phyloP scores from a whole-genome alignment of 2,113 vertebrate species.

The Crotalus helleri region DNA sequence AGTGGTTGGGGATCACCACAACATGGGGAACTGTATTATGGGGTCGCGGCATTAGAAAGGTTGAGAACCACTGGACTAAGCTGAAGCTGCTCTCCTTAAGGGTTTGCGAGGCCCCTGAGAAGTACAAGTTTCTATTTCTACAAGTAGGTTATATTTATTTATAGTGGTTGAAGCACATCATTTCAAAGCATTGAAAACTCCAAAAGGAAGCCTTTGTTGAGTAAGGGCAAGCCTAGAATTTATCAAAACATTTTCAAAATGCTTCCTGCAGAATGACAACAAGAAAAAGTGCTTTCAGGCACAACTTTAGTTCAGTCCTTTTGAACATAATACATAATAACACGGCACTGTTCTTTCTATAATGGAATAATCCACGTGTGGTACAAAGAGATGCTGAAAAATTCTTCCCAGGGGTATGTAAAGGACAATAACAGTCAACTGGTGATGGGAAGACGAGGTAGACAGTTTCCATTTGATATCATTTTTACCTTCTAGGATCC shows the following conservation, averaged over 20 bases:
- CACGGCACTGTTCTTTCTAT: neutral
- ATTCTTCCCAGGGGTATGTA: neutral
- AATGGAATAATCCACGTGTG: neutral
- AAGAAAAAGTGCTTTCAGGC: neutral
- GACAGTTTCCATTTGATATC: neutral
- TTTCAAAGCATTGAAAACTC: neutral
- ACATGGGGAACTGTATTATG: too few species aligned
- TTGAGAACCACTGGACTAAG: neutral
- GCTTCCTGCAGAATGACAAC: neutral
- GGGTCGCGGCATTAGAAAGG: too few species aligned
- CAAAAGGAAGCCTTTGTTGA: neutral
- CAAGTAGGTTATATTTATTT: neutral
- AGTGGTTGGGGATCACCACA: too few species aligned
- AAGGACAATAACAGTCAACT: neutral
- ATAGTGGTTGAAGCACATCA: neutral
- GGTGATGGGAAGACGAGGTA: neutral
- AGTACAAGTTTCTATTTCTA: neutral
- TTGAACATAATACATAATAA: neutral
- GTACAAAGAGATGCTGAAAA: neutral
- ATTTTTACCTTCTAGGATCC: constrained; percentile 14
- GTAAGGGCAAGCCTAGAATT: neutral
- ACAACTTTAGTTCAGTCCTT: constrained; percentile 4
- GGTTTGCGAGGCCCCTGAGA: neutral
- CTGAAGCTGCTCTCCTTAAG: neutral
- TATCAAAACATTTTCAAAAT: neutral